Base-by-base conservation (phyloP, 2,888 invertebrate species). In the Meta bourneti region DNA sequence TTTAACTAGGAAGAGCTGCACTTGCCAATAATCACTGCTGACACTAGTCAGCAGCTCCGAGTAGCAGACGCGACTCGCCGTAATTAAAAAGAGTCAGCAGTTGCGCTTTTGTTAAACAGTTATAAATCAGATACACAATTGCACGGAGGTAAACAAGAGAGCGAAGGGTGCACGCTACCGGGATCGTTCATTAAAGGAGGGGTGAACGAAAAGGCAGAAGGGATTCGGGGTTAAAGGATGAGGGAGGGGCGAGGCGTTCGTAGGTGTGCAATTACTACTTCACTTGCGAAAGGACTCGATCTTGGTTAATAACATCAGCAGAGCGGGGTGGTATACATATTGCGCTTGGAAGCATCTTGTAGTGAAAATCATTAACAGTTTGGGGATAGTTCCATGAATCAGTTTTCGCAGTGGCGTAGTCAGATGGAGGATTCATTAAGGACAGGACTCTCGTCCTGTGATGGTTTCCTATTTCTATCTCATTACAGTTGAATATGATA, bases 231-330 rank as follows among this genome's bases (percentile, higher is more conserved):
- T 75, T 72, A 61, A 61, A 75, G 86, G 49, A 77, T 75, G 75
- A 61, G 77, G 77, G 77, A 86, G 51, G 75, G 20, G 34, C 16
- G 13, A 74, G 83, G 77, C 75, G 85, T 20, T 51, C 48, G 75
- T 20, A 77, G 86, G 86, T 86, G 84, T 84, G 84, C 61, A 86
- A 86, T 86, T 86, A 78, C 86, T 86, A 78, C 86, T 86, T 78
- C 61, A 48, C 70, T 78, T n/a, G 78, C 11, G 86, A 86, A 34
- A 11, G 34, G 70, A 51, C 61, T 78, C 19, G 70, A 86, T 70
- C 86, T 86, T n/a, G 69, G 75, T 78, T 81, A 86, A 86, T 86
- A 78, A 78, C 70, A 78, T 86, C 86, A 86, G 77, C n/a, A 19
- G 34, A 48, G 78, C 34, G 85, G 85, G 86, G 86, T 70, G 77